These are phyloP conservation scores for Cantharis nigra DNA, from an alignment of 2,888 invertebrate species.

Conservation along the genomic window DNA sequence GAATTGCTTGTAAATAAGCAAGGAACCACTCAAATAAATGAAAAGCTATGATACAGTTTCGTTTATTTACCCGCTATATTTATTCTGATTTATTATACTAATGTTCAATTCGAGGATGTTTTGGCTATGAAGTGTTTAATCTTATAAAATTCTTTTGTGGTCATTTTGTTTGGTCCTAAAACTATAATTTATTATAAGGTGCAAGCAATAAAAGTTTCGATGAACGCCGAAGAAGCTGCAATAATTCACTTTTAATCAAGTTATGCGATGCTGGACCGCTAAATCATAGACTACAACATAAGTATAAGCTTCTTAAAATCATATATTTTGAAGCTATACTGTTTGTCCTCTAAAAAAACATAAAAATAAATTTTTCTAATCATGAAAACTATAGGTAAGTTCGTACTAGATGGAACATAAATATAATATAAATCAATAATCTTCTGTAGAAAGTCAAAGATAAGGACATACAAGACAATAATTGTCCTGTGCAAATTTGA, in stretches of 20 bases:
- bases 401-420: too few relatives aligned
- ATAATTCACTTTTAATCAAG: neutral
- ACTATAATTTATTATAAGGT: neutral
- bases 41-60: neutral
- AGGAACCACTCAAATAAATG: neutral
- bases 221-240: neutral
- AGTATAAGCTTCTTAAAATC: neutral
- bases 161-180: neutral
- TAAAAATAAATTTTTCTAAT: too few relatives aligned
- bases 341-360: neutral
- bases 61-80: neutral
- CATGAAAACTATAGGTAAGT: too few relatives aligned
- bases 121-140: neutral
- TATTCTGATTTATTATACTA: neutral
- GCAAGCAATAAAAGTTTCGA: neutral
- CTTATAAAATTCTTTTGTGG: neutral
- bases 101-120: neutral
- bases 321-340: neutral
- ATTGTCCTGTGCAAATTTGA: too few relatives aligned
- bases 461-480: too few relatives aligned
- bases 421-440: too few relatives aligned
- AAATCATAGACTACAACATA: neutral
- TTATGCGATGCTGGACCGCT: neutral
- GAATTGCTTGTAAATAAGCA: neutral
- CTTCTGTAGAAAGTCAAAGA: too few relatives aligned